Percentiles rank a stretch among this genome's conserved stretches.
phyloP scores from a whole-genome alignment of 2,113 vertebrate genomes.

The Mola mola region DNA sequence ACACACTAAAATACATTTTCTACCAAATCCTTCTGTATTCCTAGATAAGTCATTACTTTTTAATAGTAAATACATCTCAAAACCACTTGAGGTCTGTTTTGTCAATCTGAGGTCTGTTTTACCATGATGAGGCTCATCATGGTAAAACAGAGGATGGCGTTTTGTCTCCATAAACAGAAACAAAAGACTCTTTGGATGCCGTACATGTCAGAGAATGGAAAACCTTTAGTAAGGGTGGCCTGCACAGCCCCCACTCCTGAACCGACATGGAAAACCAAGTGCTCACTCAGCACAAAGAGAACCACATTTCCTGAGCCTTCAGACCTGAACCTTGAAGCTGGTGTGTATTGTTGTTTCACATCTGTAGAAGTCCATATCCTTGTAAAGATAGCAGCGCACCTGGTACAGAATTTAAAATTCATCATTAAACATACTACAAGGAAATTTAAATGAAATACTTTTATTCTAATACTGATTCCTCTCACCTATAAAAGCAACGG shows the following conservation, averaged over 20 bases:
- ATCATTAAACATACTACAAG: not conserved
- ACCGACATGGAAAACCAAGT: conserved; percentile 75
- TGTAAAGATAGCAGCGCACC: not conserved
- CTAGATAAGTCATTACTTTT: conserved; percentile 1
- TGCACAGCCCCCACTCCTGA: conserved; percentile 53
- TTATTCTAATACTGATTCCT: not conserved
- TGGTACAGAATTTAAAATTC: not conserved
- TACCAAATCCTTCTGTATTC: conserved; percentile 10
- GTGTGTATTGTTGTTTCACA: conserved; percentile 65
- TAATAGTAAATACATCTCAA: conserved; percentile 14
- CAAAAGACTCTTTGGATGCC: conserved; percentile 64
- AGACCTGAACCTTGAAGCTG: conserved; percentile 65
- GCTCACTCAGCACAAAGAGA: conserved; percentile 70
- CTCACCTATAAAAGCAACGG: not conserved
- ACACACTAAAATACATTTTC: conserved; percentile 3
- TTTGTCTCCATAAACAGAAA: conserved; percentile 77
- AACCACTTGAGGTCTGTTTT: conserved; percentile 47
- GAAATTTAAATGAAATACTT: not conserved
- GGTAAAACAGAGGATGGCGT: conserved; percentile 54
- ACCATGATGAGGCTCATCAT: conserved; percentile 38
- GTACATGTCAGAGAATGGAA: conserved; percentile 71
- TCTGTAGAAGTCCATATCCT: conserved; percentile 64
- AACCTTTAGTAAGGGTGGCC: conserved; percentile 71
- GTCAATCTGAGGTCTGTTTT: too few species aligned
- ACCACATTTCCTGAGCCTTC: conserved; percentile 70